Percentiles rank a stretch among this genome's conserved stretches.
These are phyloP conservation scores for Neotoma lepida DNA, from an alignment of 2,113 vertebrate genomes.

Conservation along the genomic window DNA sequence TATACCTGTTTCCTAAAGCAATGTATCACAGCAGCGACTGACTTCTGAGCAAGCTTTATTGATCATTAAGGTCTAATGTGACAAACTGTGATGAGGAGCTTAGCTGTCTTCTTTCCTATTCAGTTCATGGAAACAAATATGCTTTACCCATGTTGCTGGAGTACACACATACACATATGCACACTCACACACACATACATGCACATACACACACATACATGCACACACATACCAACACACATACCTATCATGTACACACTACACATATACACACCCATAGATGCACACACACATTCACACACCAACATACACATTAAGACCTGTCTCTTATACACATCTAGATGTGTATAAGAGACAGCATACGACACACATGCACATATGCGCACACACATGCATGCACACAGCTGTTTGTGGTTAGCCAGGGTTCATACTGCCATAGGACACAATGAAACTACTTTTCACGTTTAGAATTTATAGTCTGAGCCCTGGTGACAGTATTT, in stretches of 20 bases:
- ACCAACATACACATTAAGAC: too few relatives aligned
- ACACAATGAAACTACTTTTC: not conserved
- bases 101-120: not conserved
- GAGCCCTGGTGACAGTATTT: not conserved
- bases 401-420: not conserved
- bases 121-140: not conserved
- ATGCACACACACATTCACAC: not conserved
- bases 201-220: not conserved
- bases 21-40: not conserved
- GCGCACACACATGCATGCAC: too few relatives aligned
- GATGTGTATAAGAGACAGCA: too few relatives aligned
- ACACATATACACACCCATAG: not conserved
- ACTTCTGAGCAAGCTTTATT: slow-evolving; percentile 36
- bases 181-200: not conserved
- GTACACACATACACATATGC: not conserved
- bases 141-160: not conserved
- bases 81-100: not conserved
- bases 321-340: too few relatives aligned
- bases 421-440: not conserved
- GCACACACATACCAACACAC: too few relatives aligned
- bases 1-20: slow-evolving; percentile 1
- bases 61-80: not conserved
- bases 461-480: not conserved
- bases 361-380: not conserved
- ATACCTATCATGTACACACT: not conserved